A percentile compares a stretch with the other conserved stretches of the same genome.
phyloP scores from a whole-genome alignment of 2,888 invertebrate species.

The Apamea sordens region DNA sequence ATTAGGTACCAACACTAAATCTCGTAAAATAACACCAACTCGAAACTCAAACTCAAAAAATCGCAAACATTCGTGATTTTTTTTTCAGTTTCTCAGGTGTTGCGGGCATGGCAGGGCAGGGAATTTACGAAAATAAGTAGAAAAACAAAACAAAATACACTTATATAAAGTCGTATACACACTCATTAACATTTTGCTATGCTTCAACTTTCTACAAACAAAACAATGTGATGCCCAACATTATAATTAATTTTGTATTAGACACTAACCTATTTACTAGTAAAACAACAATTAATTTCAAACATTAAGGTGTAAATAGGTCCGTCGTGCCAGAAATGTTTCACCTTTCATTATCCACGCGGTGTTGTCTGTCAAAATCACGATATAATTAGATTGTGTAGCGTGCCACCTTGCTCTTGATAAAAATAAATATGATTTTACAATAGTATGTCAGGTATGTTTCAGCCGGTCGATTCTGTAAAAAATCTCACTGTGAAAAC shows the following conservation, averaged over 20 bases:
- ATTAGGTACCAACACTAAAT: not conserved
- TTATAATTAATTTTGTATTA: not conserved
- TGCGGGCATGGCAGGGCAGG: not conserved
- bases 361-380: conserved; percentile 60
- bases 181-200: not conserved
- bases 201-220: not conserved
- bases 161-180: no score
- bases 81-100: no score
- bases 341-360: conserved; percentile 44
- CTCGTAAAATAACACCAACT: not conserved
- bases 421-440: conserved; percentile 48
- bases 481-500: no score
- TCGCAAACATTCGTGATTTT: no score
- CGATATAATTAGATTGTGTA: conserved; percentile 57
- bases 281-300: conserved; percentile 15
- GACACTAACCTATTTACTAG: no score
- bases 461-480: no score
- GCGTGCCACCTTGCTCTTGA: conserved; percentile 48
- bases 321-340: conserved; percentile 37
- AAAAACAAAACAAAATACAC: not conserved
- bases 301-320: conserved; percentile 15
- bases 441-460: conserved; percentile 7
- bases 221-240: not conserved
- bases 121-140: no score
- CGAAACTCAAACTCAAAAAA: no score